Conservation (phyloP, 2,888 invertebrate species). For the Heliconius sara region DNA sequence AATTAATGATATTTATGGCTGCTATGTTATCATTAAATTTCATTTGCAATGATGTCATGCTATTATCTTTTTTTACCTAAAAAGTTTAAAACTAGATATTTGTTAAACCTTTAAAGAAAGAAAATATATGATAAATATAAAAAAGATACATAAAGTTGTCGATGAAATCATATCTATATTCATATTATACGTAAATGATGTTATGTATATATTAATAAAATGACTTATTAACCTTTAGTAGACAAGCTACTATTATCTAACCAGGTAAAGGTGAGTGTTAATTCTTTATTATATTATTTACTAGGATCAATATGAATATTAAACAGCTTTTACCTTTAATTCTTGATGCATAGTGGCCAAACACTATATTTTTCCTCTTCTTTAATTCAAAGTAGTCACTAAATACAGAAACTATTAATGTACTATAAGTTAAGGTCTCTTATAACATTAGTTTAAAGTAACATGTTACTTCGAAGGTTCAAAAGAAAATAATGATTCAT, state of each 20-base stretch:
- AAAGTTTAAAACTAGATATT: neutral
- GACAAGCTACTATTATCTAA: constrained; percentile 10
- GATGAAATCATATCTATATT: neutral
- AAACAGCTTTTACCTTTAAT: neutral
- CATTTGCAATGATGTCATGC: neutral
- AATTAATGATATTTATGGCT: neutral
- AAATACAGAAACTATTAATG: no score
- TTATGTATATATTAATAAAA: neutral
- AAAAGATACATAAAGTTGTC: neutral
- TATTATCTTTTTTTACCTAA: neutral
- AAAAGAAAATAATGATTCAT: constrained; percentile 7
- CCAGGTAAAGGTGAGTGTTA: neutral
- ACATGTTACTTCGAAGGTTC: neutral
- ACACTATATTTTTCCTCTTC: neutral
- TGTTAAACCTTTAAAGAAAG: neutral
- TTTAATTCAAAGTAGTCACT: no score
- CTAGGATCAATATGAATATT: neutral
- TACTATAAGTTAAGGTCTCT: no score
- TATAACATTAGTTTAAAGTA: neutral
- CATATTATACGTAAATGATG: neutral
- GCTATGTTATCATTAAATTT: constrained; percentile 10
- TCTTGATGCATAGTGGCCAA: neutral
- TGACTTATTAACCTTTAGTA: neutral
- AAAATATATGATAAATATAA: neutral
- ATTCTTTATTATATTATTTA: neutral